Evolutionary conservation across 2,113 vertebrate species (phyloP).

Genomic region (Nettapus auritus): DNA sequence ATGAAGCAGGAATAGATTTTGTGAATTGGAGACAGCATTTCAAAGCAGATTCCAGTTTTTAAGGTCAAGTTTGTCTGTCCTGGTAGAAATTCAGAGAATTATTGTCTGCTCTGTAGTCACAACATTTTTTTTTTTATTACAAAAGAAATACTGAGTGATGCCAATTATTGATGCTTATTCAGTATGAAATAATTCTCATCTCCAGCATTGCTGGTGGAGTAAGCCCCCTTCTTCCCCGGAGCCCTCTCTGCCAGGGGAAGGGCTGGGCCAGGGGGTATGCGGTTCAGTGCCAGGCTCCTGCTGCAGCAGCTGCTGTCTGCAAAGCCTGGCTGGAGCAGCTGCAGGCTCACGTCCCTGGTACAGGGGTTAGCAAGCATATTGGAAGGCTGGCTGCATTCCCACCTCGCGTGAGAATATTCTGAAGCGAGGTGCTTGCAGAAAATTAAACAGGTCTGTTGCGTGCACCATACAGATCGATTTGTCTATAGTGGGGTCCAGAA

Average conservation of each 20-base stretch:
- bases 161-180: background rate
- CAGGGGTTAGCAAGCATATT: background rate
- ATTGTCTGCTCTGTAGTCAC: background rate
- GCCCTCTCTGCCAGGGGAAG: no score
- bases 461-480: background rate
- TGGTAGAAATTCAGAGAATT: background rate
- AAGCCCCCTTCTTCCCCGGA: background rate
- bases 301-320: background rate
- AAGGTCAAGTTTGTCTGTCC: constrained; percentile 44
- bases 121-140: background rate
- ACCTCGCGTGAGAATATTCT: background rate
- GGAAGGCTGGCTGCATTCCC: background rate
- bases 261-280: no score
- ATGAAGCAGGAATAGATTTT: background rate
- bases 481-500: background rate
- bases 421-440: background rate
- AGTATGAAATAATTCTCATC: background rate
- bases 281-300: no score
- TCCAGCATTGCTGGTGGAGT: background rate
- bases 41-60: background rate
- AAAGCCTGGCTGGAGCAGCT: no score
- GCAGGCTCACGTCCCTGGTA: background rate
- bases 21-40: background rate
- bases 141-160: background rate
- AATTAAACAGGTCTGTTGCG: background rate